These are phyloP conservation scores for Illadopsis cleaveri DNA, from an alignment of 2,113 vertebrate species.

Conservation along the genomic window DNA sequence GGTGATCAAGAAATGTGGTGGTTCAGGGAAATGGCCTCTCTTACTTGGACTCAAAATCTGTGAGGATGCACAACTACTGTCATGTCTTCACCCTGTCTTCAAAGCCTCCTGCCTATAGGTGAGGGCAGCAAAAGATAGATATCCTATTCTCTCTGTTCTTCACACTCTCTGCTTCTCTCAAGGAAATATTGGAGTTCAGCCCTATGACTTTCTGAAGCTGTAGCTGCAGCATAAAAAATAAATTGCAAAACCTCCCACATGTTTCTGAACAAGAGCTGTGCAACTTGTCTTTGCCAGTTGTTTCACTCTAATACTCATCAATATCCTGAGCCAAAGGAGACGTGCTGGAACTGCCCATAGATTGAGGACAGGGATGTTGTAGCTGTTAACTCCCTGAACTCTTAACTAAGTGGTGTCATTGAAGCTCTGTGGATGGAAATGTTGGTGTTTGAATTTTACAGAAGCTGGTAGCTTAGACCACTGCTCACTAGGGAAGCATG, in stretches of 20 bases:
- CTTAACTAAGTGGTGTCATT: neutral
- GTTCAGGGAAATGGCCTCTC: neutral
- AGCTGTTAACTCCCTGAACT: neutral
- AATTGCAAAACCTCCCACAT: neutral
- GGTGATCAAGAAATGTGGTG: neutral
- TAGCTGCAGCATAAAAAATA: constrained; percentile 4
- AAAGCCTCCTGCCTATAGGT: neutral
- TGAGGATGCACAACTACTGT: neutral
- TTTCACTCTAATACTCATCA: neutral
- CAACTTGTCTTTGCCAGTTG: neutral
- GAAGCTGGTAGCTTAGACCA: neutral
- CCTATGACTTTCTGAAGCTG: neutral
- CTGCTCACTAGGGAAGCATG: neutral
- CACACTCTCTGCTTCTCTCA: neutral
- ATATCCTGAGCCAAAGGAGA: neutral
- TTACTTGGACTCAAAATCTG: neutral
- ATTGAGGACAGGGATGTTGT: neutral
- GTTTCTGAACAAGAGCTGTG: neutral
- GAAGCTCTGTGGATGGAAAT: neutral
- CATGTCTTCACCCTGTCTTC: neutral
- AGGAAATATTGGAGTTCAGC: neutral
- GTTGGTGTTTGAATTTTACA: neutral
- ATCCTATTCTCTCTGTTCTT: neutral
- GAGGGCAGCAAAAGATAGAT: neutral
- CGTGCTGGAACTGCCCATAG: neutral